Percentiles rank a stretch among this genome's conserved stretches.
Evolutionary conservation across 2,797 vertebrate species (phyloP).

Genomic region (Picus viridis): DNA sequence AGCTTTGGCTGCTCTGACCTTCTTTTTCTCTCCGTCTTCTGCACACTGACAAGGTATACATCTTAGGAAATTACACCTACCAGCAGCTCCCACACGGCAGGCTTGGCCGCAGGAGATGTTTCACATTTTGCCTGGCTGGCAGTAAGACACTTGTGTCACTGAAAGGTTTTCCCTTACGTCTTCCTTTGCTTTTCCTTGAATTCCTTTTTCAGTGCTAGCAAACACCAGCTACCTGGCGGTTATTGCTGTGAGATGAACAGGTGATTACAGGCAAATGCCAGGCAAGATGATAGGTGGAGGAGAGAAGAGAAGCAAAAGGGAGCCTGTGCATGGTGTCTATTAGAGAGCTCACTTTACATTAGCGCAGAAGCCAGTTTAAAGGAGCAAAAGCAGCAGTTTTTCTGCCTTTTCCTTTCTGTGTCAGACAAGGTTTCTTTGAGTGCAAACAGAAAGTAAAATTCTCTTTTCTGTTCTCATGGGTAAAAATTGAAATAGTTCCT

Average conservation of each 20-base stretch:
- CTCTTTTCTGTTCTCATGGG: neutral
- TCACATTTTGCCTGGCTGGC: slow-evolving; percentile 10
- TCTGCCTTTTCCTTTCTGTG: neutral
- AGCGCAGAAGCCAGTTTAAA: slow-evolving; percentile 32
- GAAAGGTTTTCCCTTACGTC: neutral
- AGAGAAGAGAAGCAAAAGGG: neutral
- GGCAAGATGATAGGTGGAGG: slow-evolving; percentile 1
- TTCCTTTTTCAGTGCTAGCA: neutral
- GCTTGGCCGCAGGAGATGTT: slow-evolving; percentile 1
- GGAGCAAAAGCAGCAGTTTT: slow-evolving; percentile 27
- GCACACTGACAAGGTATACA: slow-evolving; percentile 47
- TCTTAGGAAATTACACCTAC: slow-evolving; percentile 69
- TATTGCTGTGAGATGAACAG: slow-evolving; percentile 36
- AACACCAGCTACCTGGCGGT: slow-evolving; percentile 27
- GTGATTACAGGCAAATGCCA: slow-evolving; percentile 20
- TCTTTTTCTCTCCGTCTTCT: slow-evolving; percentile 59
- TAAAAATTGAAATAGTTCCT: slow-evolving; percentile 34
- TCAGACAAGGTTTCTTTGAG: slow-evolving; percentile 25
- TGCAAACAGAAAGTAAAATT: slow-evolving; percentile 15
- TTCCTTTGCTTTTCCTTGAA: slow-evolving; percentile 1
- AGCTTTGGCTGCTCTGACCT: slow-evolving; percentile 51
- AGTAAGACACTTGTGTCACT: slow-evolving; percentile 27
- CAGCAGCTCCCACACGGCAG: slow-evolving; percentile 15
- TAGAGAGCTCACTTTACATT: slow-evolving; percentile 19
- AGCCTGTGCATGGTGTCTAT: neutral